Percentiles rank a stretch among this genome's conserved stretches.
Conservation (phyloP, 53 echinoderm and acorn worm species). For the Pentamera pediparva region DNA sequence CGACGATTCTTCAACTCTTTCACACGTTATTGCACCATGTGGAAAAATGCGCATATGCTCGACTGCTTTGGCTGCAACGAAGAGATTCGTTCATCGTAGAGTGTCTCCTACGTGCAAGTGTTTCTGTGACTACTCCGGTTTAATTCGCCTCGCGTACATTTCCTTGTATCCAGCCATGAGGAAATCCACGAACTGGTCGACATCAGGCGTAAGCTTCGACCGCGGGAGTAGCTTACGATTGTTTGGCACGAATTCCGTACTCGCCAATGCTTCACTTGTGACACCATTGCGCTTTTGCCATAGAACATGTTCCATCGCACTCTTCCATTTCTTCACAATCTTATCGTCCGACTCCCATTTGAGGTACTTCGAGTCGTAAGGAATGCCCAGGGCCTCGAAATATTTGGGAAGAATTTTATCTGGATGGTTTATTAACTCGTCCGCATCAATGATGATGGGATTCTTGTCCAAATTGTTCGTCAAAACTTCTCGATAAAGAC, state of each 20-base stretch:
- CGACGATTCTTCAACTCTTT: too few species aligned
- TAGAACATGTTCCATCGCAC: conserved; percentile 22
- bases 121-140: conserved; percentile 11
- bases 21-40: too few species aligned
- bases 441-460: conserved; percentile 21
- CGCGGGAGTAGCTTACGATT: not conserved
- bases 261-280: conserved; percentile 19
- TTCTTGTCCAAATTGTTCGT: conserved; percentile 23
- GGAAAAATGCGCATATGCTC: too few species aligned
- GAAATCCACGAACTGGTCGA: conserved; percentile 27
- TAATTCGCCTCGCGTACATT: conserved; percentile 16
- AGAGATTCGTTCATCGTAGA: too few species aligned
- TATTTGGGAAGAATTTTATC: conserved; percentile 25
- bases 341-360: conserved; percentile 23
- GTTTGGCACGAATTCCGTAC: conserved; percentile 15
- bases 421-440: conserved; percentile 14
- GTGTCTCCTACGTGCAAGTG: too few species aligned
- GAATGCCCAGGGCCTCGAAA: conserved; percentile 18
- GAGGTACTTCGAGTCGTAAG: conserved; percentile 17
- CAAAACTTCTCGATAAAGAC: conserved; percentile 1
- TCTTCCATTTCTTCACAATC: conserved; percentile 19
- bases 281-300: conserved; percentile 26
- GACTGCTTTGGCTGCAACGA: too few species aligned
- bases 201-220: conserved; percentile 7
- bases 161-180: conserved; percentile 24